Conservation (phyloP, 2,113 vertebrate species). For the Apteryx mantelli region DNA sequence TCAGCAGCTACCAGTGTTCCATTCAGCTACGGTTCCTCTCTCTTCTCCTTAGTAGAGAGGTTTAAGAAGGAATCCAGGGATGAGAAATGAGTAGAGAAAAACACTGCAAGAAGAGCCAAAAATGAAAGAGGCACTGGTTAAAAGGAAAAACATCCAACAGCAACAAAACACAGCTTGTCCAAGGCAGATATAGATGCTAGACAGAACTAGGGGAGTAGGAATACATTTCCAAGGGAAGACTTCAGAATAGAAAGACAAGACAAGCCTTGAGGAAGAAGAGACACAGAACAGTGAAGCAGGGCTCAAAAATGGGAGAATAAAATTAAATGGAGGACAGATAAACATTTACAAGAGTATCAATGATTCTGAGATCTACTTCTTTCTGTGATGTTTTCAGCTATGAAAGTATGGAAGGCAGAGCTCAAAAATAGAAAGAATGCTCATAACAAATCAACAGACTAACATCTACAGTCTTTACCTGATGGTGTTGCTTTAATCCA, state of each 20-base stretch:
- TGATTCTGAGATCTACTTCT: background rate
- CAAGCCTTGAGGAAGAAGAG: background rate
- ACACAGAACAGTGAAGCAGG: background rate
- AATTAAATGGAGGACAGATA: background rate
- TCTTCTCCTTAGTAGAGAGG: background rate
- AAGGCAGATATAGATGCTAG: background rate
- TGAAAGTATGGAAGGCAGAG: background rate
- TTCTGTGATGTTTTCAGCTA: background rate
- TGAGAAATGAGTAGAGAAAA: background rate
- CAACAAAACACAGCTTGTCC: background rate
- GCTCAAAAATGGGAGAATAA: background rate
- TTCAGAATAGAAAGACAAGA: background rate
- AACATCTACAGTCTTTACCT: constrained; percentile 79
- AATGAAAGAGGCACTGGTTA: background rate
- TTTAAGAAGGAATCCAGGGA: background rate
- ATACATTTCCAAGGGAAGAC: background rate
- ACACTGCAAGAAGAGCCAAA: background rate
- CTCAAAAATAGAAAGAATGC: background rate
- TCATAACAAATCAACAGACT: background rate
- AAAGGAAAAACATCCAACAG: background rate
- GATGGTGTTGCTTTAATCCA: constrained; percentile 91
- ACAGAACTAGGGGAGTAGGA: background rate
- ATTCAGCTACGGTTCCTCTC: background rate
- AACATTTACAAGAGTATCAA: background rate
- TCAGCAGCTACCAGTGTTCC: background rate